Conservation (phyloP, 2,797 vertebrate genomes). For the Dipus sagitta region DNA sequence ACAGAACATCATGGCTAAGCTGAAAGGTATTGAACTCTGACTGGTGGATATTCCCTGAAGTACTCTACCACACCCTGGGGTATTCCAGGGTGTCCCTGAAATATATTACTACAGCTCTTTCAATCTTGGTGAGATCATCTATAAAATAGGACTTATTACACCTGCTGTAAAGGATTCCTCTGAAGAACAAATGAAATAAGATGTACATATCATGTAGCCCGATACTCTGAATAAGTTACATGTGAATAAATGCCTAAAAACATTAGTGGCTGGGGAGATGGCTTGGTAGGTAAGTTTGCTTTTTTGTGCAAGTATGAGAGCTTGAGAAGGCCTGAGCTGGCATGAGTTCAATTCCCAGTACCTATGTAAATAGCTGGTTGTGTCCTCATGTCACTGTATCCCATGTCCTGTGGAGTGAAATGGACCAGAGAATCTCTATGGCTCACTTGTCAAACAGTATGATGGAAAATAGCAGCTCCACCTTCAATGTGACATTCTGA, state of each 20-base stretch:
- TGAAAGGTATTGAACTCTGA: background rate
- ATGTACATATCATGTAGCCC: background rate
- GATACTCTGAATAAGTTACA: background rate
- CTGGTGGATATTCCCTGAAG: background rate
- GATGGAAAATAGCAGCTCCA: too few relatives aligned
- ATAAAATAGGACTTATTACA: background rate
- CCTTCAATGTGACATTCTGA: too few relatives aligned
- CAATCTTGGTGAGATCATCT: background rate
- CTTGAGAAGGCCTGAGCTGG: too few relatives aligned
- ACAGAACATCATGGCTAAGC: background rate
- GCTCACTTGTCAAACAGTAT: too few relatives aligned
- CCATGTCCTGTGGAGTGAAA: too few relatives aligned
- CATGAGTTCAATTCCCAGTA: too few relatives aligned
- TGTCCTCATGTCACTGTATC: too few relatives aligned
- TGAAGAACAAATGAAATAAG: background rate
- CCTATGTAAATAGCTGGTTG: too few relatives aligned
- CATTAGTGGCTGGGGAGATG: background rate
- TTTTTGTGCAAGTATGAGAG: too few relatives aligned
- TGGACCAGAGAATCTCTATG: too few relatives aligned
- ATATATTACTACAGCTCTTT: background rate
- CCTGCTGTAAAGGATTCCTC: background rate
- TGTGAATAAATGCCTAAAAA: background rate
- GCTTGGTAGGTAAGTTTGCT: too few relatives aligned
- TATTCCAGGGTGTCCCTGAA: background rate
- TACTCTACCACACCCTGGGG: background rate